Base-by-base conservation (phyloP, 2,888 invertebrate genomes). In the Rutpela maculata region DNA sequence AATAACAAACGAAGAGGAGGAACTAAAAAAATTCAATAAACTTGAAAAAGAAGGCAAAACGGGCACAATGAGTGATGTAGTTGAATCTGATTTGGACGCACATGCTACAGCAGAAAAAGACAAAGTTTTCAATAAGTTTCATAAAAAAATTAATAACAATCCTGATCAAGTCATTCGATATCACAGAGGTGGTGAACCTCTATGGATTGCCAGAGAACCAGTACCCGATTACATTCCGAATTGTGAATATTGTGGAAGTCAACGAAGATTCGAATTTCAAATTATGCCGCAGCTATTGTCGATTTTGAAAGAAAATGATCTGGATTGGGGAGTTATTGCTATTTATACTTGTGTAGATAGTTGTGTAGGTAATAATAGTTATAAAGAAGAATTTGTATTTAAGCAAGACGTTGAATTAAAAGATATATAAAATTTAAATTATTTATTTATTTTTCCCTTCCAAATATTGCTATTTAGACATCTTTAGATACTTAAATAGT, bases 321-420 rank as follows among this genome's bases (percentile, higher is more conserved):
- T 98, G 66, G 99, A 99, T 90, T 99, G 98, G 97, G 99, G 98
- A 22, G 93, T 96, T 18, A 89, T 99, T 69, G 93, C 93, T 65
- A 90, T 99, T 26, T 99, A 95, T 89, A 97, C 97, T 0, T 99
- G 99, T 88, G 91, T 92, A 86, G 90, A 92, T 18, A 97, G 95
- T 89, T 99, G 98, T 87, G 72, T 84, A 76, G 81, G 78, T 12
- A 80, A 77, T 69, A 66, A 26, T 76, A 93, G 93, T 15, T 99
- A 99, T 89, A 93, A 93, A 80, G 89, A 91, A 80, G 98, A 98
- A 91, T 94, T 93, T 90, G 87, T 96, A 76, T 94, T 95, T 91
- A 97, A 97, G 90, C 98, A 98, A 91, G 97, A 98, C 90, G 93
- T 95, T 18, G 62, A 72, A 55, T 72, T 72, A 72, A 72, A 72